Percentiles rank a stretch among this genome's conserved stretches.
Evolutionary conservation across 2,113 vertebrate genomes (phyloP).

Genomic region (Takifugu flavidus): DNA sequence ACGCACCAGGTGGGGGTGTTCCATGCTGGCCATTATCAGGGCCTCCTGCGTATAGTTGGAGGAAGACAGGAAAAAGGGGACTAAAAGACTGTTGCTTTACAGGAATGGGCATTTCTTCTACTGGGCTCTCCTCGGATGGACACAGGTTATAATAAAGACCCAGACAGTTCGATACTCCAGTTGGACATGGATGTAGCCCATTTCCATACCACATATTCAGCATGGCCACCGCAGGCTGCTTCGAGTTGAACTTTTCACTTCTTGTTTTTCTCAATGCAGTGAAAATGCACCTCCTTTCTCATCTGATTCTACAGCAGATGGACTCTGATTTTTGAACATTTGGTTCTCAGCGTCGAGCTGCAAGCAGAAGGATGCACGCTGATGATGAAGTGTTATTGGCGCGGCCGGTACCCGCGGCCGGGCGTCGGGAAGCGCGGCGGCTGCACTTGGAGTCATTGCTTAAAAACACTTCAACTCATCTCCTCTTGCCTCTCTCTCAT

Average conservation of each 20-base stretch:
- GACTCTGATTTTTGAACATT: slow-evolving; percentile 49
- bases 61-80: slow-evolving; percentile 26
- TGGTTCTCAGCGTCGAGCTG: slow-evolving; percentile 39
- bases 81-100: slow-evolving; percentile 25
- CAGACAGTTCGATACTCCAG: too few species aligned
- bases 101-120: too few species aligned
- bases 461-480: slow-evolving; percentile 30
- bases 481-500: slow-evolving; percentile 15
- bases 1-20: slow-evolving; percentile 94
- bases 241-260: not conserved
- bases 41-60: slow-evolving; percentile 83
- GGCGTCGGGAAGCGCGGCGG: slow-evolving; percentile 28
- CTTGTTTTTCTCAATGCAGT: not conserved
- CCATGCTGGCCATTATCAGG: slow-evolving; percentile 99
- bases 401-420: slow-evolving; percentile 24
- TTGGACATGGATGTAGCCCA: too few species aligned
- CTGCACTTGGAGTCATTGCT: slow-evolving; percentile 28
- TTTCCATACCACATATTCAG: not conserved
- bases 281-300: slow-evolving; percentile 4
- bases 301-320: slow-evolving; percentile 47
- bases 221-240: not conserved
- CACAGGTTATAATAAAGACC: too few species aligned
- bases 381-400: slow-evolving; percentile 55
- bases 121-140: too few species aligned
- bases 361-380: slow-evolving; percentile 44